Evolutionary conservation across 1,140 invertebrate genomes (phyloP).

Genomic region (Linepithema humile): DNA sequence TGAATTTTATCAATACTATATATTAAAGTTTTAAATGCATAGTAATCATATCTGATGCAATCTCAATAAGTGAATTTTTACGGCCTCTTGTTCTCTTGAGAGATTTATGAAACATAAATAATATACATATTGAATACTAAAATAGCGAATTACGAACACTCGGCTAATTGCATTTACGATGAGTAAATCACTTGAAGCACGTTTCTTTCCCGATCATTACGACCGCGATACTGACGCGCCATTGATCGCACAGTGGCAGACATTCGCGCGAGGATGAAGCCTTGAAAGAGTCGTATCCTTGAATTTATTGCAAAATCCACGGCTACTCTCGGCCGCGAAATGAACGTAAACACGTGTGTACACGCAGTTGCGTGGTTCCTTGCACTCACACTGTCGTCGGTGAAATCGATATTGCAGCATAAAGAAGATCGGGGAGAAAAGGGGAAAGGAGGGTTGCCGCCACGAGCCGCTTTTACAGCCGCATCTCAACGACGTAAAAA

Average conservation of each 20-base stretch:
- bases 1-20: not conserved
- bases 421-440: not conserved
- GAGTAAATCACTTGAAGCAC: no score
- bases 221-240: not conserved
- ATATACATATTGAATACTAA: no score
- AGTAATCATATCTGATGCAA: slow-evolving; percentile 10
- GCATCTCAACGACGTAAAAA: slow-evolving; percentile 43
- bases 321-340: slow-evolving; percentile 30
- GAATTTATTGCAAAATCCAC: slow-evolving; percentile 69
- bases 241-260: not conserved
- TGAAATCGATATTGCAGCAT: slow-evolving; percentile 33
- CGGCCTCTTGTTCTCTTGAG: not conserved
- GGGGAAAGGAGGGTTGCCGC: no score
- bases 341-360: slow-evolving; percentile 39
- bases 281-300: slow-evolving; percentile 68
- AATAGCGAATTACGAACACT: no score
- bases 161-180: no score
- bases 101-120: no score
- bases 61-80: not conserved
- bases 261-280: slow-evolving; percentile 39
- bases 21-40: slow-evolving; percentile 15
- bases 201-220: not conserved
- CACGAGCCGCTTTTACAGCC: slow-evolving; percentile 10
- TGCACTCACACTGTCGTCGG: slow-evolving; percentile 1
- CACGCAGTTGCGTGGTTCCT: slow-evolving; percentile 8